These are phyloP conservation scores for Tokudaia muenninki DNA, from an alignment of 2,797 vertebrate species.

Conservation along the genomic window DNA sequence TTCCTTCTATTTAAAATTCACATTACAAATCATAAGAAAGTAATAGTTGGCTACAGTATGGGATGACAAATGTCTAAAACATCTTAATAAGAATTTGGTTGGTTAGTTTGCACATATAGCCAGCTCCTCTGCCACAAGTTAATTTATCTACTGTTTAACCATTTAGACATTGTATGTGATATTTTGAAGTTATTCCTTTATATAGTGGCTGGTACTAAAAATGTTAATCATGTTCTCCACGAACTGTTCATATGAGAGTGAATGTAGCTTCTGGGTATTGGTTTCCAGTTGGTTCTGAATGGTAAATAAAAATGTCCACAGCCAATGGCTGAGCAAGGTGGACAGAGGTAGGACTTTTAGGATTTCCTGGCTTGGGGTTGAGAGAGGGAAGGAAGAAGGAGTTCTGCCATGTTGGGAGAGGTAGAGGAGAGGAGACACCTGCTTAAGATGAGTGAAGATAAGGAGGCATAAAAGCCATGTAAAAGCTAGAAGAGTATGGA, in stretches of 20 bases:
- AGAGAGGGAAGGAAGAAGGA: not conserved
- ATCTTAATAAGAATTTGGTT: not conserved
- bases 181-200: not conserved
- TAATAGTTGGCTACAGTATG: not conserved
- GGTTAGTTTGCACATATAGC: not conserved
- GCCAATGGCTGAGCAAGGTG: not conserved
- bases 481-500: fast-evolving
- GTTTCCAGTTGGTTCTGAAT: not conserved
- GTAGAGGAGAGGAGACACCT: not conserved
- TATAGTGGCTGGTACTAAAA: not conserved
- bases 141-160: not conserved
- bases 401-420: not conserved
- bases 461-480: not conserved
- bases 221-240: not conserved
- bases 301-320: not conserved
- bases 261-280: not conserved
- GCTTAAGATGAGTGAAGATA: not conserved
- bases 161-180: not conserved
- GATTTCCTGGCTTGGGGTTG: not conserved
- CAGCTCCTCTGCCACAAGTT: not conserved
- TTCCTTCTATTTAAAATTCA: not conserved
- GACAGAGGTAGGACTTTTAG: not conserved
- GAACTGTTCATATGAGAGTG: not conserved
- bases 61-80: not conserved
- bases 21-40: not conserved